Conservation (phyloP, 2,888 invertebrate genomes). For the Caenorhabditis panamensis region DNA sequence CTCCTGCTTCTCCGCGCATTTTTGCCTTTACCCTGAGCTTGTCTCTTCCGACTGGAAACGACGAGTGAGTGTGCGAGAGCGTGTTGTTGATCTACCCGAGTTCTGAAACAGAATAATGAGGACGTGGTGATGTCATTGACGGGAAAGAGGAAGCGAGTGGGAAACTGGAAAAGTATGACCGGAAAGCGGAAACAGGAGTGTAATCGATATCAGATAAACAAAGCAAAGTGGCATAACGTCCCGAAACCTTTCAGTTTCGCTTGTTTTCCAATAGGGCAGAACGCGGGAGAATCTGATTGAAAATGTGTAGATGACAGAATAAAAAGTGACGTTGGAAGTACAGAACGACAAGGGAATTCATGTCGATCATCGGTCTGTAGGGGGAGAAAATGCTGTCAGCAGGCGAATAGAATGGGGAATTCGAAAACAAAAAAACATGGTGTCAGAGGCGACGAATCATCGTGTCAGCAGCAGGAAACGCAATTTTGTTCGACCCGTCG, state of each 20-base stretch:
- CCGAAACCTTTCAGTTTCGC: neutral
- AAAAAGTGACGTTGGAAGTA: constrained; percentile 15
- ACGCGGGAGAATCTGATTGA: constrained; percentile 4
- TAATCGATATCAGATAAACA: constrained; percentile 21
- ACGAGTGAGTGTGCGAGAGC: neutral
- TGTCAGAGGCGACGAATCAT: constrained; percentile 28
- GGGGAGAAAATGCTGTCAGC: neutral
- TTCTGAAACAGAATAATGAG: constrained; percentile 34
- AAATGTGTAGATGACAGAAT: constrained; percentile 5
- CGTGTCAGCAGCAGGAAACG: constrained; percentile 31
- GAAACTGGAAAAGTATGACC: neutral
- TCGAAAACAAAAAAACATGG: constrained; percentile 43
- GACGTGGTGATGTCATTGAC: constrained; percentile 6
- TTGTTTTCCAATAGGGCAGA: neutral
- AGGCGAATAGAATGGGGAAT: constrained; percentile 20
- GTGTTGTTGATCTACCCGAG: constrained; percentile 48
- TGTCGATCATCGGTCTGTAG: constrained; percentile 31
- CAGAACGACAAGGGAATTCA: constrained; percentile 19
- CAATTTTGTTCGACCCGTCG: constrained; percentile 7
- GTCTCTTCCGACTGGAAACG: constrained; percentile 18
- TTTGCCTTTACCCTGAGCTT: constrained; percentile 3
- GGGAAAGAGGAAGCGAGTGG: no score
- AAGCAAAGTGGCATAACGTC: neutral
- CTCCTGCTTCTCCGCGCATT: constrained; percentile 72
- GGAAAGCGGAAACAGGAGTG: neutral